Evolutionary conservation across 2,113 vertebrate species (phyloP).

Genomic region (Heloderma charlesbogerti): DNA sequence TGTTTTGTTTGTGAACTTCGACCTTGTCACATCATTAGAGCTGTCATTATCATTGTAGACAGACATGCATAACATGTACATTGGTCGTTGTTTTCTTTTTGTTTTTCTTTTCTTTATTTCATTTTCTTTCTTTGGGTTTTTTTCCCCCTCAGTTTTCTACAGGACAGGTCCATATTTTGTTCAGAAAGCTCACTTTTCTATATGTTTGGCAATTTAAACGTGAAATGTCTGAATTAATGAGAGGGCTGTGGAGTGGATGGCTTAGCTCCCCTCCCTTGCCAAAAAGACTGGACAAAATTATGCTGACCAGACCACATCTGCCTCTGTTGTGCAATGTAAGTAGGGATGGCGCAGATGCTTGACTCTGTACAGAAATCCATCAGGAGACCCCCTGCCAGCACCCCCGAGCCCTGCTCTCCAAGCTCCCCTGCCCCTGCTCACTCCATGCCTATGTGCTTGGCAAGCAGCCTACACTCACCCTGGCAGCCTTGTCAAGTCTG

Average conservation of each 20-base stretch:
- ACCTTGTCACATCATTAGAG: slow-evolving; percentile 34
- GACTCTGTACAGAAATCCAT: no score
- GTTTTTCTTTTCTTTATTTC: background rate
- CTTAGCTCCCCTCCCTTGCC: background rate
- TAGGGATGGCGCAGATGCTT: no score
- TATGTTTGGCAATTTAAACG: background rate
- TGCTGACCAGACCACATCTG: background rate
- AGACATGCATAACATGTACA: slow-evolving; percentile 36
- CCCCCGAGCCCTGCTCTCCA: no score
- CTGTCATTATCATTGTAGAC: slow-evolving; percentile 36
- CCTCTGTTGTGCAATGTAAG: background rate
- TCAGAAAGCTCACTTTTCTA: background rate
- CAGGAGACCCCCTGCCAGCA: no score
- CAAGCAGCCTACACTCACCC: no score
- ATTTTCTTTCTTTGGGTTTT: background rate
- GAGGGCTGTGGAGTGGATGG: background rate
- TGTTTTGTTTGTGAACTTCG: slow-evolving; percentile 52
- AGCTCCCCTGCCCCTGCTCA: no score
- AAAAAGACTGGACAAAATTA: background rate
- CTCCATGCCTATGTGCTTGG: no score
- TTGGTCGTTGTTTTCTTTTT: background rate
- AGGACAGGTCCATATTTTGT: slow-evolving; percentile 7
- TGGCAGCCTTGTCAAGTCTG: no score
- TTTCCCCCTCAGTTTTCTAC: background rate
- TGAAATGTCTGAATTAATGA: background rate